Base-by-base conservation (phyloP, 1,140 invertebrate species). In the Samia ricini region DNA sequence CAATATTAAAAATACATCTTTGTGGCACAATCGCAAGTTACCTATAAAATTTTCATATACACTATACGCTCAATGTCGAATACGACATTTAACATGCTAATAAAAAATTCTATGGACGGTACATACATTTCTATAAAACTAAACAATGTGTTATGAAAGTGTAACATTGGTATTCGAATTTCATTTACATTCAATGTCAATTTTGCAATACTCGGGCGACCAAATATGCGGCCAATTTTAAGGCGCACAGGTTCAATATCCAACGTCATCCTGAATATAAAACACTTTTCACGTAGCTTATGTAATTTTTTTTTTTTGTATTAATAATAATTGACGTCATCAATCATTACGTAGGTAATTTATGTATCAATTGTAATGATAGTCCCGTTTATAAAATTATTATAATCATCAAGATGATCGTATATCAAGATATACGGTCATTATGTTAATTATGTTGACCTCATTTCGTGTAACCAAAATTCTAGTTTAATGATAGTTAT, bases 201-300 rank as follows among this genome's bases (percentile, higher is more conserved):
- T 76, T 72, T 76, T 64, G 73, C 64, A 72, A 76, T 63, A 59
- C 33, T 36, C 23, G 42, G 54, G 51, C 62, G 57, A 26, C 61
- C 58, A 66, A 69, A 67, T 55, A 60, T 59, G 63, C 62, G 62
- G 55, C 61, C 60, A 68, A 63, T 61, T 68, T 65, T 68, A 66
- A 36, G 48, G 50, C 54, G n/a, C 19, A 57, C 56, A 20, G 56
- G 56, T 56, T 60, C 51, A 49, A 33, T 56, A 51, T 60, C 60
- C 57, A 64, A 64, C 55, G 63, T 64, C 63, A 56, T 22, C 1
- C 19, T 57, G 56, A 57, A 57, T 57, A 57, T 57, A 33, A 57
- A 57, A 57, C 29, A 57, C 56, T 36, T 57, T 57, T 20, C 56
- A 33, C 26, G 20, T n/a, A 19, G 29, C 26, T 57, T 57, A 57